These are phyloP conservation scores for Ischnura elegans DNA, from an alignment of 2,888 invertebrate genomes.

Conservation along the genomic window DNA sequence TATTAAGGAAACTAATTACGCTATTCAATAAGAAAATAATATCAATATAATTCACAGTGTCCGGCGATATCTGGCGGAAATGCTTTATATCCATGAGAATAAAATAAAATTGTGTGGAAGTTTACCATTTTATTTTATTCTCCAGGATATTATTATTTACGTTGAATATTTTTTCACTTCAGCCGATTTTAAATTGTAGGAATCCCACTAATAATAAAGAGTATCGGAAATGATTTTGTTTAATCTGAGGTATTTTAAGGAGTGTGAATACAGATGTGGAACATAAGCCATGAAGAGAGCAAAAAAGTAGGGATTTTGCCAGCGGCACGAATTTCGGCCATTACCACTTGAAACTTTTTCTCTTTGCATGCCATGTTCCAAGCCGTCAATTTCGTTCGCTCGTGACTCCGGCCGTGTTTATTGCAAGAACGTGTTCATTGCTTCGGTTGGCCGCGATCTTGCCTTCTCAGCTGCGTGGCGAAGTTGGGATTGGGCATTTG, in stretches of 20 bases:
- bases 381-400: neutral
- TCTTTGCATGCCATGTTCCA: neutral
- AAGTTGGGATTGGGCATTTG: neutral
- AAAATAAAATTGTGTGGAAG: too few species aligned
- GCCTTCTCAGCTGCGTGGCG: slow-evolving; percentile 16
- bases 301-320: neutral
- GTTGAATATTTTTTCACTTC: too few species aligned
- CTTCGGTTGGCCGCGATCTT: slow-evolving; percentile 16
- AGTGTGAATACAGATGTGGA: neutral
- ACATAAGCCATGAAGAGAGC: neutral
- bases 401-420: neutral
- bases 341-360: neutral
- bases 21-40: too few species aligned
- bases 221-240: too few species aligned
- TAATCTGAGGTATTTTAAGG: neutral
- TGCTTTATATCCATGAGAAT: too few species aligned
- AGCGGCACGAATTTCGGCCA: neutral
- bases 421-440: neutral
- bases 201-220: too few species aligned
- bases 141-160: too few species aligned
- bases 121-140: too few species aligned
- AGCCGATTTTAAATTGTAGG: too few species aligned
- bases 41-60: too few species aligned
- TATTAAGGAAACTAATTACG: too few species aligned
- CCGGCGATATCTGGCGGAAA: too few species aligned